Evolutionary conservation across 2,797 vertebrate species (phyloP).

Genomic region (Epinephelus malabaricus): DNA sequence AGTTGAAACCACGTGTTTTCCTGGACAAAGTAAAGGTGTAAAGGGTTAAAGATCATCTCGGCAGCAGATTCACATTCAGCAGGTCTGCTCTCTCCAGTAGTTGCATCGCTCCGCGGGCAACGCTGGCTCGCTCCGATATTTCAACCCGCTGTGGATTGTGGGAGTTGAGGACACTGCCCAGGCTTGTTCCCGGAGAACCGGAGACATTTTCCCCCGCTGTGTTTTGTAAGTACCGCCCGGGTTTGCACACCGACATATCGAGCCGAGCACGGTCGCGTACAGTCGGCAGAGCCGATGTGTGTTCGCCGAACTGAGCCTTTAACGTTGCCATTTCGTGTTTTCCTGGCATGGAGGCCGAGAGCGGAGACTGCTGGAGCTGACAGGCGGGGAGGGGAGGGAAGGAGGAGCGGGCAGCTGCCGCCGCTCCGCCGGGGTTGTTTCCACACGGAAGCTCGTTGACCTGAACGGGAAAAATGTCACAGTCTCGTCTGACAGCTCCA

Average conservation of each 20-base stretch:
- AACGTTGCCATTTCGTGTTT: constrained; percentile 55
- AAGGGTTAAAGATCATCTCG: constrained; percentile 68
- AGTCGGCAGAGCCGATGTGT: background rate
- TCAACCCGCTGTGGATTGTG: constrained; percentile 85
- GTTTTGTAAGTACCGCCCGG: constrained; percentile 77
- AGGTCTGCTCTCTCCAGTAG: constrained; percentile 40
- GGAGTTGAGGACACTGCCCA: constrained; percentile 80
- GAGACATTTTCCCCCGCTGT: constrained; percentile 61
- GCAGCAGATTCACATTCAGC: constrained; percentile 42
- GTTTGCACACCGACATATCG: background rate
- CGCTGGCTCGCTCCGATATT: constrained; percentile 63
- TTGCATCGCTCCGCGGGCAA: constrained; percentile 63
- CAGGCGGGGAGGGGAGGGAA: constrained; percentile 46
- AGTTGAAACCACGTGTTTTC: constrained; percentile 14
- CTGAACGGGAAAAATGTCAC: constrained; percentile 1
- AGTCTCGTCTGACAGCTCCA: background rate
- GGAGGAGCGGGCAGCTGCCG: constrained; percentile 59
- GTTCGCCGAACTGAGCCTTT: background rate
- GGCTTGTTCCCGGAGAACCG: constrained; percentile 73
- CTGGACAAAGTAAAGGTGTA: background rate
- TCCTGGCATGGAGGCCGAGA: constrained; percentile 65
- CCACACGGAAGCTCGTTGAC: constrained; percentile 45
- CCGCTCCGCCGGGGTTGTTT: constrained; percentile 44
- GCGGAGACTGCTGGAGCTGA: constrained; percentile 57
- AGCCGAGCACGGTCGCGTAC: background rate